phyloP scores from a whole-genome alignment of 1,140 invertebrate genomes.

The Drosophila athabasca region DNA sequence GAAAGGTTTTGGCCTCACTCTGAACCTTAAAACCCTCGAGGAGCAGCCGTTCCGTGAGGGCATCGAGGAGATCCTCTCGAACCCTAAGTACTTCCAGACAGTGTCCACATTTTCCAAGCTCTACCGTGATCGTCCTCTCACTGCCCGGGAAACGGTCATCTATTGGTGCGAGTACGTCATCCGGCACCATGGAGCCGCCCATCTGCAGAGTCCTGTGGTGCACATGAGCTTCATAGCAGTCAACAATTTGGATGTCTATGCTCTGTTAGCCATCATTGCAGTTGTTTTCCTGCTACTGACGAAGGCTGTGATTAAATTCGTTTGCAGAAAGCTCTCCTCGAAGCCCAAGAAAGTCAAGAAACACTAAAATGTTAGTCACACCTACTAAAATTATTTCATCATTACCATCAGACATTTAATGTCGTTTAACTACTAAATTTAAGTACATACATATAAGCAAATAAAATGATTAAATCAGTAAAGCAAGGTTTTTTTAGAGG shows the following conservation, averaged over 20 bases:
- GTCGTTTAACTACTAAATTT: too few relatives aligned
- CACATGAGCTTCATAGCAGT: slow-evolving; percentile 78
- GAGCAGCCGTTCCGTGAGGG: slow-evolving; percentile 63
- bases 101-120: slow-evolving; percentile 46
- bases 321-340: too few relatives aligned
- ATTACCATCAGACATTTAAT: too few relatives aligned
- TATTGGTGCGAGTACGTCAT: slow-evolving; percentile 84
- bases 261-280: slow-evolving; percentile 1
- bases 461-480: too few relatives aligned
- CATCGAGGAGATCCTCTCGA: slow-evolving; percentile 54
- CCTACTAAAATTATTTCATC: too few relatives aligned
- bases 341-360: too few relatives aligned
- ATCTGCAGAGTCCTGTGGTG: slow-evolving; percentile 55
- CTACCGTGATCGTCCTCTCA: slow-evolving; percentile 69
- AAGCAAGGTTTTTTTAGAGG: too few relatives aligned
- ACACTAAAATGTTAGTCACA: too few relatives aligned
- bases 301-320: neutral
- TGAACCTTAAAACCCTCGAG: slow-evolving; percentile 84
- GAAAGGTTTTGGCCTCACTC: slow-evolving; percentile 69
- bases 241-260: slow-evolving; percentile 59
- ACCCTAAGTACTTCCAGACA: slow-evolving; percentile 55
- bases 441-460: too few relatives aligned
- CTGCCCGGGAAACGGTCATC: slow-evolving; percentile 74
- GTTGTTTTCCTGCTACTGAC: neutral
- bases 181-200: slow-evolving; percentile 81